Base-by-base conservation (phyloP, 2,888 invertebrate genomes). In the Balanococcus diminutus region DNA sequence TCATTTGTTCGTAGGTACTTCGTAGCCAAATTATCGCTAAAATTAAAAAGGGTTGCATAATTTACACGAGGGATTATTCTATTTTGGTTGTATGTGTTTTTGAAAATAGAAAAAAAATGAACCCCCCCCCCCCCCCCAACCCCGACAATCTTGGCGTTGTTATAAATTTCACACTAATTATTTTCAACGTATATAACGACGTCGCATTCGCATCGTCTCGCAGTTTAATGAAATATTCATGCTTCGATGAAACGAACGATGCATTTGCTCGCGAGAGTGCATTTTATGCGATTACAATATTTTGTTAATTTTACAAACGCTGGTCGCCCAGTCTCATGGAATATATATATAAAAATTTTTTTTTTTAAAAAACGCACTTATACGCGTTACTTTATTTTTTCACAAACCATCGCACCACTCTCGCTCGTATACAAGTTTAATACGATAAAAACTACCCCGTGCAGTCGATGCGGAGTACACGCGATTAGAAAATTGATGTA, bases 21-120 rank as follows among this genome's bases (percentile, higher is more conserved):
- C 14, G 46, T 28, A 67, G 61, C 61, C 61, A 11, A 67, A 28
- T 67, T 25, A 67, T 67, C 61, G 28, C n/a, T 28, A 28, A 67
- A 67, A 67, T 67, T 67, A 28, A 67, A 67, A 67, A 67, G 25
- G 61, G 61, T 67, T 67, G 61, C 61, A 67, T 67, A 67, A 67
- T 67, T 67, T 25, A 25, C 61, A 67, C 56, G 56, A 56, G 56
- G 56, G 56, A 56, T 56, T 56, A 56, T 56, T 56, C 42, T 42
- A 42, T 42, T n/a, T 42, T 16, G 8, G 51, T 51, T 19, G 19
- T 28, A 28, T 28, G 14, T 67, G 28, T 42, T 42, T 42, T 42
- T 42, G 42, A 3, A 42, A 36, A 36, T 36, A 36, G 36, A 42
- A 42, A 42, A 42, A 42, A 42, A 42, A 42, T 42, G 42, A 11